Evolutionary conservation across 1,140 invertebrate genomes (phyloP), one percentile per base, ranked within the genome.

Genomic region (Drosophila sp.): DNA sequence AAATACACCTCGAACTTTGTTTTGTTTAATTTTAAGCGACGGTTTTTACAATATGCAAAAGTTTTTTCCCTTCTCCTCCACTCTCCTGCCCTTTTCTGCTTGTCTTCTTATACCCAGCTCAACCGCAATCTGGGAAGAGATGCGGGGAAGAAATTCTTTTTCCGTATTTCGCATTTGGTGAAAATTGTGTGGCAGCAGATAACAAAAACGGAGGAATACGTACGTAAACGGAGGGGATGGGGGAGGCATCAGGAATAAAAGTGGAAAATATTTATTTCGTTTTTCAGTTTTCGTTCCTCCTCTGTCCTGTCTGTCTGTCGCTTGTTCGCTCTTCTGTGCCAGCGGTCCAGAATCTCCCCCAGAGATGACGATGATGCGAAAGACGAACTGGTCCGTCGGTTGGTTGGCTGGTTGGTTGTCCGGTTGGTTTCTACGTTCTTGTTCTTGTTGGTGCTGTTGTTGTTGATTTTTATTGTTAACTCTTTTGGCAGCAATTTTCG

Each of bases 11-110:
- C 67, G 55, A 77, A 77, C 60, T 77, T 77, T 79, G 76, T 67
- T 79, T 79, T 72, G 69, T 79, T 78, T 79, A 78, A 79, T 79
- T 79, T 79, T 79, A 79, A 72, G 75, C 76, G 76, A 79, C 75
- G 69, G 41, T 67, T 77, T 78, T 76, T 58, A 29, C 10, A 38
- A 35, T 66, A 47, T 33, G 68, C 76, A 77, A 38, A 78, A 76
- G 56, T 78, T 76, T 76, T 63, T 55, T 54, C 66, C 61, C 62
- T 56, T 56, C 71, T 61, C 47, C 40, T 32, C 30, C 1, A 23
- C 10, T 11, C 11, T 41, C 60, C 41, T 40, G 11, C 17, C 27
- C 38, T 50, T 23, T 17, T 1, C 17, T 25, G 2, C 8, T 27
- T 25, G 1, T 23, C 6, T 47, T 17, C 25, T 17, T 58, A 58